Evolutionary conservation across 92 coral and sea anemone genomes (phyloP), one percentile per base, ranked within the genome.

Genomic region (Epizoanthus rinbou): DNA sequence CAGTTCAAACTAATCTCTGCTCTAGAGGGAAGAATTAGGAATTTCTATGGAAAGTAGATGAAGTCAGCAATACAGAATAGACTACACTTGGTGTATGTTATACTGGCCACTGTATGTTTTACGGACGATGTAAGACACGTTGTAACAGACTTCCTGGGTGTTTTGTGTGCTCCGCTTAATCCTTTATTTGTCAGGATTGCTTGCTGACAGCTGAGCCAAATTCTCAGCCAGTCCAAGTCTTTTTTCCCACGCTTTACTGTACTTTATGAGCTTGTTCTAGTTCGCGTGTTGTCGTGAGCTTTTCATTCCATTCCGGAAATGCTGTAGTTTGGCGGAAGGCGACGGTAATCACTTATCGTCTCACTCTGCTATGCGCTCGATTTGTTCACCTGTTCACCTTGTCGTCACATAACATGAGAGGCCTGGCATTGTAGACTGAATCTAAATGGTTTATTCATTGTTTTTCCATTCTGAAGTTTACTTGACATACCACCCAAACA

Each of bases 321-420:
- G 18, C 41, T 64, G n/a, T 7, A 64, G 39, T 3, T 23, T 33
- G 35, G 35, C 69, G 69, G 69, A 64, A 64, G 69, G 69, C 69
- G 69, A 64, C 69, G 35, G 69, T 23, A 64, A 64, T 64, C 41
- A 13, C 69, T 23, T 64, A 28, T 64, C 35, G 35, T 64, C n/a
- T n/a, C n/a, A n/a, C n/a, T n/a, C 35, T 64, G 15, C 13, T 10
- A 3, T 14, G 54, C 14, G 54, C 6, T 64, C 18, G 15, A 5
- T 64, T 64, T 64, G 69, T 64, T 25, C 41, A 10, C 39, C 35
- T 64, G 39, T n/a, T 64, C 17, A 64, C 23, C 69, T 24, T 64
- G 69, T 64, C 41, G 41, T 64, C 69, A 64, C 69, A 11, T 24
- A 17, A 50, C 35, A 25, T 0, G 35, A 64, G 39, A 24, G 3